Percentiles rank a stretch among this genome's conserved stretches.
Conservation (phyloP, 2,113 vertebrate species). For the Ahaetulla prasina region DNA sequence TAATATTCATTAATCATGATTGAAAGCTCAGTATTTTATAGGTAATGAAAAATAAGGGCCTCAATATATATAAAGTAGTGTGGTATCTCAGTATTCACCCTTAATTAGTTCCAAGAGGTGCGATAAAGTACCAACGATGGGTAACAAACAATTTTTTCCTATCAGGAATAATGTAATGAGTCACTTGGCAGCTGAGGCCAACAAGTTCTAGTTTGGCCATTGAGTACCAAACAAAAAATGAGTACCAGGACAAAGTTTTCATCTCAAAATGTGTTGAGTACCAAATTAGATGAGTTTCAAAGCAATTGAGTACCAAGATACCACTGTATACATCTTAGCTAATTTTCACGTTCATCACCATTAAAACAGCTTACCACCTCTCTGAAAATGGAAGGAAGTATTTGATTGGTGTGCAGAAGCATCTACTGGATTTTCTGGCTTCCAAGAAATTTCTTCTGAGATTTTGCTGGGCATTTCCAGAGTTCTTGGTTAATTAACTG, state of each 20-base stretch:
- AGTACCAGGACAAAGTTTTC: no score
- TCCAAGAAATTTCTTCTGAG: neutral
- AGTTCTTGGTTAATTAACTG: neutral
- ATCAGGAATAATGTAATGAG: no score
- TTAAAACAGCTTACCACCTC: conserved; percentile 9
- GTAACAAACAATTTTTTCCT: no score
- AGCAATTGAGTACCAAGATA: no score
- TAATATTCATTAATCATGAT: neutral
- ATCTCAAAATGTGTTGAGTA: no score
- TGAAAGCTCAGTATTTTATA: neutral
- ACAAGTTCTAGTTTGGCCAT: no score
- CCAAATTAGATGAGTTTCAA: no score
- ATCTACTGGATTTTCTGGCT: neutral
- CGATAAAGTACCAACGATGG: no score
- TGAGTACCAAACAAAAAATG: no score
- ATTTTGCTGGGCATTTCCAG: neutral
- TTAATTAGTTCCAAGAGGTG: no score
- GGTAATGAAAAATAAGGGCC: neutral
- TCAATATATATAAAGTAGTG: neutral
- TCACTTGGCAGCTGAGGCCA: no score
- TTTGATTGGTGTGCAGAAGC: neutral
- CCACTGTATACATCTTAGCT: conserved; percentile 33
- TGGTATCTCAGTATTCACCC: no score
- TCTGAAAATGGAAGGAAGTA: neutral
- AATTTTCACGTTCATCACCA: conserved; percentile 65